Evolutionary conservation across 2,113 vertebrate species (phyloP).

Genomic region (Anoura caudifer): DNA sequence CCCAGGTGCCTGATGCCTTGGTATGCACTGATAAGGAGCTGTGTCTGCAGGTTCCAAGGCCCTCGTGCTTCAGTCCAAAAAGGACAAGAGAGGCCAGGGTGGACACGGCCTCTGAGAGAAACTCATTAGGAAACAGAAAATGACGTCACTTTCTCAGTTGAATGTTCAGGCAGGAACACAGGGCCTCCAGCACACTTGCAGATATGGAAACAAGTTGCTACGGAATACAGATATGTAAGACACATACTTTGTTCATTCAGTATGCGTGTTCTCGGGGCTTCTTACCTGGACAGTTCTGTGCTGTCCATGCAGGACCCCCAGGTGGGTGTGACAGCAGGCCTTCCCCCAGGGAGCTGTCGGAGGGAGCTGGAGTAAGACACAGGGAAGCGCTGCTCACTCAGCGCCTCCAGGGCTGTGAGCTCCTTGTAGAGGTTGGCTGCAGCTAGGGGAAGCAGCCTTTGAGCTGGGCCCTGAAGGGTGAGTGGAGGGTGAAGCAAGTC

Average conservation of each 20-base stretch:
- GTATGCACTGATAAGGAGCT: not conserved
- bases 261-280: not conserved
- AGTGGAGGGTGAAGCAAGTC: not conserved
- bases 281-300: not conserved
- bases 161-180: not conserved
- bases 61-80: not conserved
- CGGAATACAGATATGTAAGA: not conserved
- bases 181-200: not conserved
- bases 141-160: slow-evolving; percentile 37
- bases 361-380: not conserved
- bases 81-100: not conserved
- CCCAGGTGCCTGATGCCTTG: not conserved
- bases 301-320: not conserved
- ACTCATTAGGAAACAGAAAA: slow-evolving; percentile 16
- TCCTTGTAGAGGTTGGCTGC: rapidly evolving
- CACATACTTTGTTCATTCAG: not conserved
- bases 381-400: not conserved
- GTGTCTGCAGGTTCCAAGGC: not conserved
- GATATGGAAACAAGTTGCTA: not conserved
- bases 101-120: not conserved
- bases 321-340: not conserved
- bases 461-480: not conserved
- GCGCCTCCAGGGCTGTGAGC: rapidly evolving
- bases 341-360: not conserved
- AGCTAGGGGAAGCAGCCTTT: not conserved